Evolutionary conservation across 2,113 vertebrate genomes (phyloP).

Genomic region (Misgurnus anguillicaudatus): DNA sequence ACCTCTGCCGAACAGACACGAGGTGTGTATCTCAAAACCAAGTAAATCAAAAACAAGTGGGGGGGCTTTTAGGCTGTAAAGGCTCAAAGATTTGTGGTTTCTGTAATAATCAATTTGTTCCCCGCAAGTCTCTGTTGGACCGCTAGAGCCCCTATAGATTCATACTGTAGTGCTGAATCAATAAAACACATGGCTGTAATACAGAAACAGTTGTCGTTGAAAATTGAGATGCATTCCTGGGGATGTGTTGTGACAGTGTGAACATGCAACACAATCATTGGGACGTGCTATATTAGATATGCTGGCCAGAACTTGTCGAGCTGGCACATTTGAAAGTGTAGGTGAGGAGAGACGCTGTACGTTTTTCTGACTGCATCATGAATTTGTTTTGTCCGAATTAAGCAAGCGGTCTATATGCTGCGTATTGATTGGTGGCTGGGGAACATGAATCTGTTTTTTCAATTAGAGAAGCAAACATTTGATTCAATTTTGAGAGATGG

Average conservation of each 20-base stretch:
- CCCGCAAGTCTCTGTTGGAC: conserved; percentile 1
- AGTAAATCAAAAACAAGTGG: neutral
- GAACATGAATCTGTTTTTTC: neutral
- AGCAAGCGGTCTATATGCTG: neutral
- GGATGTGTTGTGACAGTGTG: conserved; percentile 17
- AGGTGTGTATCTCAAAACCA: conserved; percentile 63
- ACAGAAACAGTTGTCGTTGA: conserved; percentile 21
- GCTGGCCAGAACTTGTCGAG: conserved; percentile 8
- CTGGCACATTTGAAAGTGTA: conserved; percentile 29
- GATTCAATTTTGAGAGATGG: neutral
- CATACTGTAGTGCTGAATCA: conserved; percentile 35
- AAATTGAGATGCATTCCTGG: conserved; percentile 37
- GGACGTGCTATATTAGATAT: conserved; percentile 16
- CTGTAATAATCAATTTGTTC: conserved; percentile 35
- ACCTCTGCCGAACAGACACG: conserved; percentile 76
- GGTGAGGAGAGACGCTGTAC: neutral
- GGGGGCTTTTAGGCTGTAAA: neutral
- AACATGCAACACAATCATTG: conserved; percentile 21
- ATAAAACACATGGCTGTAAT: conserved; percentile 41
- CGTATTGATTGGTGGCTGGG: conserved; percentile 4
- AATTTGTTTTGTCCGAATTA: conserved; percentile 1
- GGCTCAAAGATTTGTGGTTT: conserved; percentile 3
- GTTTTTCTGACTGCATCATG: conserved; percentile 27
- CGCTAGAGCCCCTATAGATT: conserved; percentile 23
- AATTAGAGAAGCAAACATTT: conserved; percentile 6